A percentile compares a stretch with the other conserved stretches of the same genome.
phyloP scores from a whole-genome alignment of 2,888 invertebrate species.

The Drosophila quinaria region DNA sequence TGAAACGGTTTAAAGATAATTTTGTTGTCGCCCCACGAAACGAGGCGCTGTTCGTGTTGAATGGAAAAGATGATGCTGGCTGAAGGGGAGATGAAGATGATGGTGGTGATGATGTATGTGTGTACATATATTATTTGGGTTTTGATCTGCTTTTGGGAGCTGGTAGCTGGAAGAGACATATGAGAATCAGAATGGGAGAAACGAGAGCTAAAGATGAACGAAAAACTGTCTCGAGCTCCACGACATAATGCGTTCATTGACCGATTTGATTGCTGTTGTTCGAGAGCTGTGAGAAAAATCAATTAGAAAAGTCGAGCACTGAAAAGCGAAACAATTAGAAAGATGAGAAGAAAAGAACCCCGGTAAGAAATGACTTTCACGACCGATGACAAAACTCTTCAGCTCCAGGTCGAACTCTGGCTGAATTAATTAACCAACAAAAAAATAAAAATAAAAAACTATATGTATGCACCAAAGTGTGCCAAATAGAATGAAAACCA shows the following conservation, averaged over 20 bases:
- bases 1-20: slow-evolving; percentile 48
- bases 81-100: slow-evolving; percentile 6
- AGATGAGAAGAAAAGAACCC: slow-evolving; percentile 23
- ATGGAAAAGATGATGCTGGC: slow-evolving; percentile 6
- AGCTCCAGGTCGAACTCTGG: slow-evolving; percentile 16
- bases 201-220: slow-evolving; percentile 19
- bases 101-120: slow-evolving; percentile 1
- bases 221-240: slow-evolving; percentile 21
- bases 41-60: slow-evolving; percentile 8
- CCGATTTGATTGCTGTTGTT: slow-evolving; percentile 48
- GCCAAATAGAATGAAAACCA: slow-evolving; percentile 24
- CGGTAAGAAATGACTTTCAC: slow-evolving; percentile 63
- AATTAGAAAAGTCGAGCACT: slow-evolving; percentile 72
- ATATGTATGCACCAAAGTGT: slow-evolving; percentile 25
- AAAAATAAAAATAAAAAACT: neutral
- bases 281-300: slow-evolving; percentile 68
- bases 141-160: slow-evolving; percentile 23
- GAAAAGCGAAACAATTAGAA: slow-evolving; percentile 47
- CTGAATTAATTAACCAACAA: slow-evolving; percentile 53
- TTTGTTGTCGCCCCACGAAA: slow-evolving; percentile 35
- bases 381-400: slow-evolving; percentile 35
- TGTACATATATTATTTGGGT: slow-evolving; percentile 34
- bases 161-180: slow-evolving; percentile 13
- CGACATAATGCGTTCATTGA: slow-evolving; percentile 72
- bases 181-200: slow-evolving; percentile 4